These are phyloP conservation scores for Dasysyrphus albostriatus DNA, from an alignment of 2,888 invertebrate species.

Conservation along the genomic window DNA sequence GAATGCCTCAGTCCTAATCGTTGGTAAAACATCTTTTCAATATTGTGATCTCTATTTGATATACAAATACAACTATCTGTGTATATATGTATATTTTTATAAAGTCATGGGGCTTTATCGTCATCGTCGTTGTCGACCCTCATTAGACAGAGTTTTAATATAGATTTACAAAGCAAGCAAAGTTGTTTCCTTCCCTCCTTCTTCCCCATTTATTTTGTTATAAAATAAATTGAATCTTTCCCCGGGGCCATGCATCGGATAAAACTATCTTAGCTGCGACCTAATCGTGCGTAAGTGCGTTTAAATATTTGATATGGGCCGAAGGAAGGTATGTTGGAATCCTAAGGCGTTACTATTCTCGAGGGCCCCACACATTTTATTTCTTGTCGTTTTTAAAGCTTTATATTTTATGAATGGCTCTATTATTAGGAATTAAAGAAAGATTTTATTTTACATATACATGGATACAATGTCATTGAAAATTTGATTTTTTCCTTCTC, in stretches of 20 bases:
- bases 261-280: slow-evolving; percentile 9
- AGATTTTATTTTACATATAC: too few species aligned
- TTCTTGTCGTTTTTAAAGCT: too few species aligned
- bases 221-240: slow-evolving; percentile 18
- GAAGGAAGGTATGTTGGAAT: not conserved
- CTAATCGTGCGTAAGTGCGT: slow-evolving; percentile 47
- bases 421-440: too few species aligned
- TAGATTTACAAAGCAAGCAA: slow-evolving; percentile 37
- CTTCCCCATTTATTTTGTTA: not conserved
- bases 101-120: slow-evolving; percentile 28
- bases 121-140: slow-evolving; percentile 48
- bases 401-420: too few species aligned
- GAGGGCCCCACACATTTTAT: not conserved
- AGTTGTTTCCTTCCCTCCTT: slow-evolving; percentile 13
- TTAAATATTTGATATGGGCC: slow-evolving; percentile 11
- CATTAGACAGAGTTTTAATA: slow-evolving; percentile 44
- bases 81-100: not conserved
- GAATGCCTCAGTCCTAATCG: slow-evolving; percentile 17
- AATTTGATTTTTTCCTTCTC: too few species aligned
- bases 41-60: slow-evolving; percentile 8
- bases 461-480: too few species aligned
- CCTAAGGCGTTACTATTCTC: not conserved
- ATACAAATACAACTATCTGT: not conserved
- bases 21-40: slow-evolving; percentile 44
- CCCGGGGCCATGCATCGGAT: slow-evolving; percentile 7